A percentile compares a stretch with the other conserved stretches of the same genome.
phyloP scores from a whole-genome alignment of 2,888 invertebrate species.

The Pachydiplax longipennis region DNA sequence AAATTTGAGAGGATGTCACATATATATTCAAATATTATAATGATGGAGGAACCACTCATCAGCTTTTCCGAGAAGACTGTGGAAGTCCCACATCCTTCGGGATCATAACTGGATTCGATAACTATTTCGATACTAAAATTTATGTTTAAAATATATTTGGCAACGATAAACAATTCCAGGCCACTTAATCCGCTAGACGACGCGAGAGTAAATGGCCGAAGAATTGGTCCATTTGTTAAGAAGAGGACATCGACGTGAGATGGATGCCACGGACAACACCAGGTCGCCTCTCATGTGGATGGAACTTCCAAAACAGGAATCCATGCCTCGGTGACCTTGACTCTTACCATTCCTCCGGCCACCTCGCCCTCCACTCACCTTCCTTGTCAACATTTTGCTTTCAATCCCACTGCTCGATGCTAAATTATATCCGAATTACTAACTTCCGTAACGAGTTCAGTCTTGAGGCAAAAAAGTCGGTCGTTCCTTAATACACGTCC shows the following conservation, averaged over 20 bases:
- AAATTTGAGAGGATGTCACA: too few relatives aligned
- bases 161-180: too few relatives aligned
- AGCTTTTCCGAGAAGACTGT: too few relatives aligned
- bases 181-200: too few relatives aligned
- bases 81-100: too few relatives aligned
- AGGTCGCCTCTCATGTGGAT: not conserved
- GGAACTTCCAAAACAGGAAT: slow-evolving; percentile 29
- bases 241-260: not conserved
- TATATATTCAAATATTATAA: too few relatives aligned
- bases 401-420: not conserved
- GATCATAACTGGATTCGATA: too few relatives aligned
- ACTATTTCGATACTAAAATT: too few relatives aligned
- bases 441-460: not conserved
- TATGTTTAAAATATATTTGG: too few relatives aligned
- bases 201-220: not conserved
- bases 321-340: slow-evolving; percentile 14
- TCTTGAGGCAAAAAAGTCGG: not conserved
- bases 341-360: not conserved
- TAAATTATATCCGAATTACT: slow-evolving; percentile 30
- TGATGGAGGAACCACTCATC: too few relatives aligned
- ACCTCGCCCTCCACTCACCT: not conserved
- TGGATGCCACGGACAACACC: not conserved
- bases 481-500: not conserved
- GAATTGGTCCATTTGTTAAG: not conserved
- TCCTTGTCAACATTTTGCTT: slow-evolving; percentile 5